A percentile compares a stretch with the other conserved stretches of the same genome.
Conservation (phyloP, 1,140 invertebrate genomes). For the Gonatopus flavifemur region DNA sequence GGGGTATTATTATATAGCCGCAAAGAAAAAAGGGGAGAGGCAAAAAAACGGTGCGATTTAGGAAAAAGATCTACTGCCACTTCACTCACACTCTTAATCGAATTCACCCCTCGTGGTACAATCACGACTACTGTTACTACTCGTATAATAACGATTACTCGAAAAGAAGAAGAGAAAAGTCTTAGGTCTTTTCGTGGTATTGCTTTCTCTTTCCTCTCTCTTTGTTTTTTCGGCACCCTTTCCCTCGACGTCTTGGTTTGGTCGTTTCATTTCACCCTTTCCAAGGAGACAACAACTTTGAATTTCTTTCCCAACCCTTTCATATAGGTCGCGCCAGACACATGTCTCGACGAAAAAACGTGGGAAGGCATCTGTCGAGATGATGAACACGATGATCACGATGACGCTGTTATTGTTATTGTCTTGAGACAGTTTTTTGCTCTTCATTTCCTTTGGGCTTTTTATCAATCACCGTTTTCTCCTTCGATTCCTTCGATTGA, state of each 20-base stretch:
- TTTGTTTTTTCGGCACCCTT: background rate
- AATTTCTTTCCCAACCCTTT: too few relatives aligned
- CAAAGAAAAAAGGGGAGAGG: slow-evolving; percentile 10
- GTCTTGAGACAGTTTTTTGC: too few relatives aligned
- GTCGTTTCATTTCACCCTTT: too few relatives aligned
- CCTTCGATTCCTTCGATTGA: too few relatives aligned
- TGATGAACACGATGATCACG: too few relatives aligned
- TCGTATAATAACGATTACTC: slow-evolving; percentile 33
- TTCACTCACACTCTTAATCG: slow-evolving; percentile 46
- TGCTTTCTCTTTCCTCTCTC: slow-evolving; percentile 24
- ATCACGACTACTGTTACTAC: slow-evolving; percentile 28
- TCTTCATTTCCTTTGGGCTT: too few relatives aligned
- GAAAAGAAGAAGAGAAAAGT: too few relatives aligned
- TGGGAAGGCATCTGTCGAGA: slow-evolving; percentile 50
- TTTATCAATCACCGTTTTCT: too few relatives aligned
- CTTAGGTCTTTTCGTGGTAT: slow-evolving; percentile 34
- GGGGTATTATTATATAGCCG: too few relatives aligned
- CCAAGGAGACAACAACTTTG: too few relatives aligned
- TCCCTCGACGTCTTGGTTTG: background rate
- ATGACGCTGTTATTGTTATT: too few relatives aligned
- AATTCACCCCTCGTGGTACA: slow-evolving; percentile 48
- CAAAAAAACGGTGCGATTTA: slow-evolving; percentile 17
- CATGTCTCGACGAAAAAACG: slow-evolving; percentile 53
- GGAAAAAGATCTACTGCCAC: slow-evolving; percentile 32
- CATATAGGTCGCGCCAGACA: slow-evolving; percentile 47